Percentiles rank a stretch among this genome's conserved stretches.
Conservation (phyloP, 2,888 invertebrate species). For the Sinotaia quadrata region DNA sequence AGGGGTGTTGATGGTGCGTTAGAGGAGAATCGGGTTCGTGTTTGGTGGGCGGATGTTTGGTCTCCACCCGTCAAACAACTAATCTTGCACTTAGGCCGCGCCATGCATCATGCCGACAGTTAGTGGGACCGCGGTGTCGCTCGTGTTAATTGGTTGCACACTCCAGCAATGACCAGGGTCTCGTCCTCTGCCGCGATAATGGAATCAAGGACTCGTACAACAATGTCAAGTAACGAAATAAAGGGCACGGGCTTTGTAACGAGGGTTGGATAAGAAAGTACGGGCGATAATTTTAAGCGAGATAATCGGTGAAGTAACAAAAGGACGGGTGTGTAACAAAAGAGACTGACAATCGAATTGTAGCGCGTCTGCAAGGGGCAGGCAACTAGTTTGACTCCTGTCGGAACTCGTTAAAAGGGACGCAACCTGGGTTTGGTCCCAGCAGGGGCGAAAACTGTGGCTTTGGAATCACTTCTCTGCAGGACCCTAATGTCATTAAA, state of each 20-base stretch:
- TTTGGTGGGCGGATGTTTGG: too few species aligned
- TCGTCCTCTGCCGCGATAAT: too few species aligned
- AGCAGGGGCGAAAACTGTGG: too few species aligned
- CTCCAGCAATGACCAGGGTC: not conserved
- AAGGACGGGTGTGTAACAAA: not conserved
- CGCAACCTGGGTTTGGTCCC: too few species aligned
- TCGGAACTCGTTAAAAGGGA: not conserved
- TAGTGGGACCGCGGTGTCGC: not conserved
- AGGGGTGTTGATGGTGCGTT: too few species aligned
- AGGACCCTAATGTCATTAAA: too few species aligned
- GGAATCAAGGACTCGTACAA: not conserved
- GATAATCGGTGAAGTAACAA: slow-evolving; percentile 4
- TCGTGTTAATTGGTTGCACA: slow-evolving; percentile 8
- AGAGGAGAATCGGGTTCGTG: too few species aligned
- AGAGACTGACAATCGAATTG: slow-evolving; percentile 9
- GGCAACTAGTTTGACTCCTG: not conserved
- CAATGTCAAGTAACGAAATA: slow-evolving; percentile 11
- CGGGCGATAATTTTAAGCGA: not conserved
- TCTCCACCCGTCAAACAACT: too few species aligned
- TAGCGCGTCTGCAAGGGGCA: not conserved
- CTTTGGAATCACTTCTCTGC: too few species aligned
- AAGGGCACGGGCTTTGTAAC: slow-evolving; percentile 14
- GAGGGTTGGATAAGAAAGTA: slow-evolving; percentile 5
- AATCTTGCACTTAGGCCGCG: too few species aligned
- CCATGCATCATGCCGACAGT: too few species aligned